Conservation (phyloP, 2,113 vertebrate species). For the Fukomys damarensis region DNA sequence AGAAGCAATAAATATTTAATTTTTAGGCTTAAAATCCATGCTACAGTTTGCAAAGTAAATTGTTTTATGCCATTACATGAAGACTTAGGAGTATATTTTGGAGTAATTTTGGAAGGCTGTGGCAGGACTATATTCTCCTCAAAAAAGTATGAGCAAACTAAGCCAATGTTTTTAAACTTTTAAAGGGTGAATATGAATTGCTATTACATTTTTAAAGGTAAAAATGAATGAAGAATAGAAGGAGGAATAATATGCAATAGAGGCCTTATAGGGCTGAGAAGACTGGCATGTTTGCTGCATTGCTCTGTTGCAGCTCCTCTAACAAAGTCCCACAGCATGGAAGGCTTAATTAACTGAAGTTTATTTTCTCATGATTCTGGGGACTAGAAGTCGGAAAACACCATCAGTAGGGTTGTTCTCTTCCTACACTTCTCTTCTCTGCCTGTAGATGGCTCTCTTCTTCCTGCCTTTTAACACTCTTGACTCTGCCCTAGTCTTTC, state of each 20-base stretch:
- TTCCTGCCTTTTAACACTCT: neutral
- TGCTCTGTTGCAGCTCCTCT: neutral
- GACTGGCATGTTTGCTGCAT: neutral
- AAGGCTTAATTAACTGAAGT: neutral
- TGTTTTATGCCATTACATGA: neutral
- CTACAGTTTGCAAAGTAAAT: neutral
- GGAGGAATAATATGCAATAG: no score
- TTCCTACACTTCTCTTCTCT: neutral
- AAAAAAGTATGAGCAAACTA: neutral
- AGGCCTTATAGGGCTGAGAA: rapidly evolving
- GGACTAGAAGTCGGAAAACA: neutral
- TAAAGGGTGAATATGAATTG: neutral
- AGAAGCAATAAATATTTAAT: neutral
- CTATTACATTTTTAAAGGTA: neutral
- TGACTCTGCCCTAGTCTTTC: neutral
- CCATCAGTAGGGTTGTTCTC: neutral
- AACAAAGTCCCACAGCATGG: neutral
- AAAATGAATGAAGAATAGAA: neutral
- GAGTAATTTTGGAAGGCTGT: neutral
- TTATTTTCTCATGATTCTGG: neutral
- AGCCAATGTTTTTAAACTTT: neutral
- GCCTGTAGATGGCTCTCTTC: neutral
- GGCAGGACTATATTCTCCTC: neutral
- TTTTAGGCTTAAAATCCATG: neutral
- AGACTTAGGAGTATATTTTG: neutral